A percentile compares a stretch with the other conserved stretches of the same genome.
phyloP scores from a whole-genome alignment of 2,888 invertebrate species.

The Dyspetes luteomarginatus region DNA sequence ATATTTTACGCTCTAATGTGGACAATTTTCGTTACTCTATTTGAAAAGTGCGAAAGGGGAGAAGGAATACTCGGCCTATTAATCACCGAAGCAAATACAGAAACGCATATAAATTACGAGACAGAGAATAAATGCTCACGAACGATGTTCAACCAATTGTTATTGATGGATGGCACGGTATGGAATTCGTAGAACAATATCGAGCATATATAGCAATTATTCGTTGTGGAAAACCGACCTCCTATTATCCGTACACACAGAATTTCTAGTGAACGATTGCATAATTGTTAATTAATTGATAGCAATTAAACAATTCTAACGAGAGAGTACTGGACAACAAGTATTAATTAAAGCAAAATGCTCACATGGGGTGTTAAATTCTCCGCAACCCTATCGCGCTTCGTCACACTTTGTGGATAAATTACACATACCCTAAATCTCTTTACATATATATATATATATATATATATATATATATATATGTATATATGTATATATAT shows the following conservation, averaged over 20 bases:
- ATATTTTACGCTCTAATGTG: too few relatives aligned
- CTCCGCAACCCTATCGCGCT: slow-evolving; percentile 2
- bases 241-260: slow-evolving; percentile 7
- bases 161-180: slow-evolving; percentile 40
- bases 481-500: too few relatives aligned
- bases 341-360: slow-evolving; percentile 33
- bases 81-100: slow-evolving; percentile 2
- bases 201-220: slow-evolving; percentile 27
- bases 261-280: background rate
- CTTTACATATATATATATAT: background rate
- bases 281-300: slow-evolving; percentile 51
- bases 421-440: background rate
- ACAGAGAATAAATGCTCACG: background rate
- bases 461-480: too few relatives aligned
- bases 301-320: slow-evolving; percentile 36
- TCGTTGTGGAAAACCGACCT: slow-evolving; percentile 47
- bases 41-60: too few relatives aligned
- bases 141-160: slow-evolving; percentile 35
- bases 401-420: slow-evolving; percentile 5
- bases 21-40: too few relatives aligned
- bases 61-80: background rate
- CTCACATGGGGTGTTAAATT: background rate
- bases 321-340: slow-evolving; percentile 6
- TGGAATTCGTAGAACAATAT: slow-evolving; percentile 24
- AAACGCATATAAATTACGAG: slow-evolving; percentile 13